These are phyloP conservation scores for Pollicipes pollicipes DNA, from an alignment of 1,140 invertebrate genomes.

Conservation along the genomic window DNA sequence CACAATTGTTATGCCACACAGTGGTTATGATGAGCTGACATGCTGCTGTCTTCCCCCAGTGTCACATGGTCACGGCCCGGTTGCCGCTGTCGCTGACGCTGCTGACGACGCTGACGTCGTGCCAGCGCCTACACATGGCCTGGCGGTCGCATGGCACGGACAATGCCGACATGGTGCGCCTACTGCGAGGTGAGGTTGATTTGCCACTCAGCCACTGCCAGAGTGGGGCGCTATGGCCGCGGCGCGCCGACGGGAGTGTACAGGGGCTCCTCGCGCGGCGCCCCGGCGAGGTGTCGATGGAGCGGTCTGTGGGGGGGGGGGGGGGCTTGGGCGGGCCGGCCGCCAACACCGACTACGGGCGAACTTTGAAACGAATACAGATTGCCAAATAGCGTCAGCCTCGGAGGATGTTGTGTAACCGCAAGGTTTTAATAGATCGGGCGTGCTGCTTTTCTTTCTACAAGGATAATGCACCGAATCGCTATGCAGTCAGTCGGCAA, in stretches of 20 bases:
- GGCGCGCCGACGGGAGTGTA: background rate
- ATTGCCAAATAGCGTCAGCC: no score
- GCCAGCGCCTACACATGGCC: constrained; percentile 27
- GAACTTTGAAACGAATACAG: no score
- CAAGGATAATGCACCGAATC: no score
- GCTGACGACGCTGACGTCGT: background rate
- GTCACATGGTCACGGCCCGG: background rate
- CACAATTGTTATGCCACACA: no score
- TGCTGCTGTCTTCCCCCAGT: background rate
- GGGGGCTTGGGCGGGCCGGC: no score
- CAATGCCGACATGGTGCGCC: constrained; percentile 65
- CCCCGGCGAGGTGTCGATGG: background rate
- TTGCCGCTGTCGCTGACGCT: background rate
- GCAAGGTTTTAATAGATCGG: no score
- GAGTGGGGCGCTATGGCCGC: background rate
- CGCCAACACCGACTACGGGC: no score
- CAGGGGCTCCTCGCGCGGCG: background rate
- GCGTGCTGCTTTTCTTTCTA: no score
- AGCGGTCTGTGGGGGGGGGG: no score
- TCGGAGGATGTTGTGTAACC: no score
- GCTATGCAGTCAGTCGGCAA: no score
- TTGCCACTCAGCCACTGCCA: constrained; percentile 11
- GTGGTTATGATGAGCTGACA: no score
- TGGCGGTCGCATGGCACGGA: constrained; percentile 64
- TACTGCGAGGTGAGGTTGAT: constrained; percentile 50